Evolutionary conservation across 2,888 invertebrate species (phyloP), one percentile per base, ranked within the genome.

Genomic region (Escarpia spicata): DNA sequence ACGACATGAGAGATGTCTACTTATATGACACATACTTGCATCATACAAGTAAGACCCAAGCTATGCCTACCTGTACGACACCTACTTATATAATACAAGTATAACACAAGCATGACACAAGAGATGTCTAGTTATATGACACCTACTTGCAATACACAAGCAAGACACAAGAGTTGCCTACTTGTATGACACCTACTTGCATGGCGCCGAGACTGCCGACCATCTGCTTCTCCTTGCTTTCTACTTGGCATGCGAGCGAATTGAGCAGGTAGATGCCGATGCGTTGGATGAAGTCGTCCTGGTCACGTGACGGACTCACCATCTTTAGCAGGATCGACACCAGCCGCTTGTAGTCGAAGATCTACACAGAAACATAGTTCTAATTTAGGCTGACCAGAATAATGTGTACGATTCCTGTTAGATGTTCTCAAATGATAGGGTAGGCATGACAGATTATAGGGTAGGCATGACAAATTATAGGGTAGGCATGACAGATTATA

Each of bases 211-310:
- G 97, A 96, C 98, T 98, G 91, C 99, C 99, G 60, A 99, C 97
- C 95, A 98, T 97, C 92, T 98, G 97, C 96, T 99, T 99, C 96
- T 99, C 99, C 93, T 97, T 97, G 43, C 98, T 98, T 96, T 99
- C 99, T 12, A 99, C 99, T 97, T 99, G 99, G 96, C 99, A 99
- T 9, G 99, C 99, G 94, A 99, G 97, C 0, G 99, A 98, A 97
- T 99, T 99, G 92, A 99, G 97, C 94, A 99, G 97, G 97, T 98
- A 99, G 95, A 99, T 98, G 43, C 98, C 99, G 95, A 99, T 98
- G 94, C 99, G 97, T 96, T 99, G 99, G 15, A 99, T 98, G 96
- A 99, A 99, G 90, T 98, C 98, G 96, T 98, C 98, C 95, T 98
- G 98, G 95, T 98, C 98, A 93, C 98, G 98, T 19, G 94, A 93